These are phyloP conservation scores for Capitella teleta DNA, from an alignment of 1,140 invertebrate genomes.

Conservation along the genomic window DNA sequence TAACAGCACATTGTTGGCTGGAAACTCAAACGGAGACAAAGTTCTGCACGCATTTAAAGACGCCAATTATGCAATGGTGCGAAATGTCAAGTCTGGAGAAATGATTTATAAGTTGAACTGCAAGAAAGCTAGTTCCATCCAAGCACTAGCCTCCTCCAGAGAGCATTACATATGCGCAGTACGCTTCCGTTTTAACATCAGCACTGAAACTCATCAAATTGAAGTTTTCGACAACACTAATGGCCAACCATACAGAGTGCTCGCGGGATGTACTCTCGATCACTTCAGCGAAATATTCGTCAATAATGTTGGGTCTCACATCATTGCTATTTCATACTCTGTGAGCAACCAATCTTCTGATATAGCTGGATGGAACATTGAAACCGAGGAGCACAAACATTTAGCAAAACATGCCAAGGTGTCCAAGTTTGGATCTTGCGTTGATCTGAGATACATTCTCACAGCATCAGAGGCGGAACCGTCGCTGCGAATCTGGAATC, in stretches of 20 bases:
- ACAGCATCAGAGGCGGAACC: conserved; percentile 27
- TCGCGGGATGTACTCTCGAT: conserved; percentile 32
- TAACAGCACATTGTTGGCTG: conserved; percentile 2
- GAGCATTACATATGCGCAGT: conserved; percentile 33
- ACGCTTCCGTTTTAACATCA: conserved; percentile 27
- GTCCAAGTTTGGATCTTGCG: conserved; percentile 23
- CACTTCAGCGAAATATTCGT: conserved; percentile 22
- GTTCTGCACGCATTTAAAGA: conserved; percentile 30
- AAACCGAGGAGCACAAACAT: conserved; percentile 41
- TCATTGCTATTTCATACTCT: conserved; percentile 24
- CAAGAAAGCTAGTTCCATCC: conserved; percentile 26
- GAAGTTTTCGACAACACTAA: conserved; percentile 32
- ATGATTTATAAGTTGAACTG: conserved; percentile 26
- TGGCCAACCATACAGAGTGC: conserved; percentile 26
- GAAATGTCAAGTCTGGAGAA: conserved; percentile 26
- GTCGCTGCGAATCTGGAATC: conserved; percentile 31
- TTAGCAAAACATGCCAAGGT: conserved; percentile 30
- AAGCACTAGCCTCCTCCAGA: conserved; percentile 24
- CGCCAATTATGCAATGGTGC: conserved; percentile 21
- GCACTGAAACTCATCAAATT: conserved; percentile 28
- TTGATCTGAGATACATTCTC: conserved; percentile 28
- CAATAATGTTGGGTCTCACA: conserved; percentile 30
- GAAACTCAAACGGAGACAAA: background rate
- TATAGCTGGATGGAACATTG: conserved; percentile 37
- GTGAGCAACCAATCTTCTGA: conserved; percentile 25